A percentile compares a stretch with the other conserved stretches of the same genome.
Evolutionary conservation across 23 tunicate genomes (phyloP).

Genomic region (Aplidium turbinatum): DNA sequence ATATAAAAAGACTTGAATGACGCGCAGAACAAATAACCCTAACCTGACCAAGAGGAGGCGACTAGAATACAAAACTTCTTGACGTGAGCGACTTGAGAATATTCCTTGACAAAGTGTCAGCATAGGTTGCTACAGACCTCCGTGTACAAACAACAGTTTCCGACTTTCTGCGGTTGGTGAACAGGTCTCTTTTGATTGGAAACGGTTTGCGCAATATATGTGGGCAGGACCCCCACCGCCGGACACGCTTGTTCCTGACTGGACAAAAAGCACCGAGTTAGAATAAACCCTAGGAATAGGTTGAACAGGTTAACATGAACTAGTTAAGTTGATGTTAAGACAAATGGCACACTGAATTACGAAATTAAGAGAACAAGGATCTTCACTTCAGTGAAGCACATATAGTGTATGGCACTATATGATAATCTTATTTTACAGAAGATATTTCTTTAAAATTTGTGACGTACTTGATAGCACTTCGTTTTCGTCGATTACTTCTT

Average conservation of each 20-base stretch:
- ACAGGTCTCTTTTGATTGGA: neutral
- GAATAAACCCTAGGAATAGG: neutral
- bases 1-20: too few relatives aligned
- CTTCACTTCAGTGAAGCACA: neutral
- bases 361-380: neutral
- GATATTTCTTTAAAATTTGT: neutral
- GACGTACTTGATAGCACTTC: conserved; percentile 6
- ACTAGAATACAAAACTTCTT: too few relatives aligned
- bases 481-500: conserved; percentile 26
- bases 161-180: conserved; percentile 15
- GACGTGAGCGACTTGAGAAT: too few relatives aligned
- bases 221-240: conserved; percentile 36
- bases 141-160: conserved; percentile 24
- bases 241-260: conserved; percentile 6
- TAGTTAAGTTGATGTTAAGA: neutral
- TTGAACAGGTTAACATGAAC: neutral
- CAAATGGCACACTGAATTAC: neutral
- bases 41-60: too few relatives aligned
- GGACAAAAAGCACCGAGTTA: neutral
- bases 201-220: conserved; percentile 15
- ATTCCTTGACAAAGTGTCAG: conserved; percentile 12
- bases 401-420: neutral
- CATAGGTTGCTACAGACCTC: neutral
- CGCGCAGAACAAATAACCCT: too few relatives aligned
- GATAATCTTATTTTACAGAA: neutral